Conservation (phyloP, 1,140 invertebrate genomes). For the Coenobita brevimanus region DNA sequence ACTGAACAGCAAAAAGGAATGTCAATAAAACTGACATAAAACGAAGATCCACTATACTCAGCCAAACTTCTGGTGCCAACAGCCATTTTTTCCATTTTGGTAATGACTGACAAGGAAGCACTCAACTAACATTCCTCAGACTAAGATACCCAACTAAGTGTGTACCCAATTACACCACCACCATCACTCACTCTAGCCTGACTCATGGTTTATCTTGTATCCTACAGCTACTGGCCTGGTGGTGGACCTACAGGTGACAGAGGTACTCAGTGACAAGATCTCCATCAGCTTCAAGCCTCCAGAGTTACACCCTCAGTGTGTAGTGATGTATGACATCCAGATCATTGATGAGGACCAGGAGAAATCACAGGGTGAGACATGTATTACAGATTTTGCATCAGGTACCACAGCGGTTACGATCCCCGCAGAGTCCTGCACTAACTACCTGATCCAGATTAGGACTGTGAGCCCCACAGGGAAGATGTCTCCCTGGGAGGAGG, state of each 20-base stretch:
- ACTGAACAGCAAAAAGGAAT: no score
- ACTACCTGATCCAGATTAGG: not conserved
- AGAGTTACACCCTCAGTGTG: not conserved
- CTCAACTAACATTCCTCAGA: no score
- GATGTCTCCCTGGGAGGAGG: not conserved
- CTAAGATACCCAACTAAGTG: no score
- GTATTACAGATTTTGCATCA: no score
- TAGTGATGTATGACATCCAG: not conserved
- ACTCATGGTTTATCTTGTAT: no score
- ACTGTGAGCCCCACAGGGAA: not conserved
- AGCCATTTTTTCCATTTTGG: no score
- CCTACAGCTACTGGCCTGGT: not conserved
- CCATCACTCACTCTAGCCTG: no score
- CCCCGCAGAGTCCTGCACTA: not conserved
- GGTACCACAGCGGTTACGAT: not conserved
- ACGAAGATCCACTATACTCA: no score
- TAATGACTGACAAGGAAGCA: no score
- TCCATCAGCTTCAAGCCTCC: not conserved
- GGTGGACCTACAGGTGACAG: not conserved
- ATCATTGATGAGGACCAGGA: not conserved
- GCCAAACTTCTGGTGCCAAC: no score
- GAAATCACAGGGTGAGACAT: not conserved
- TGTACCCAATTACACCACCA: no score
- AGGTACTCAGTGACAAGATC: not conserved
- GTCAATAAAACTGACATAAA: no score